Conservation (phyloP, 2,797 vertebrate genomes). For the Pteronotus mesoamericanus region DNA sequence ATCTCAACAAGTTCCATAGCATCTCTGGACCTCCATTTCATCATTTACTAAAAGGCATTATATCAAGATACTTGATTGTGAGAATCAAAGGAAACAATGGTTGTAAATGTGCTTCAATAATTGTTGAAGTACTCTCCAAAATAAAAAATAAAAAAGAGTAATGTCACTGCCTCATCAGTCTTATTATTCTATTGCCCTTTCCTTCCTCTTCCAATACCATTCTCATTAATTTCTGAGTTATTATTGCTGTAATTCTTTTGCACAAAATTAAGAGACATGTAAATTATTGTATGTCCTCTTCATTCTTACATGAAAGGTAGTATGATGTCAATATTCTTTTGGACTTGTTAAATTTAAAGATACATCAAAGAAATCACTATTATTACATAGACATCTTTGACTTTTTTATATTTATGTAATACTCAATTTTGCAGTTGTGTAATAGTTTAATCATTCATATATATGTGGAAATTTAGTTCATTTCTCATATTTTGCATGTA, state of each 20-base stretch:
- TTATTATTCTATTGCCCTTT: neutral
- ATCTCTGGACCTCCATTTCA: conserved; percentile 33
- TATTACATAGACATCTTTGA: neutral
- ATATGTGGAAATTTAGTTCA: neutral
- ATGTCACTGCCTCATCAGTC: neutral
- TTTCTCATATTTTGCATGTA: neutral
- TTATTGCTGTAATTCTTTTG: neutral
- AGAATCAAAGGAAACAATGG: conserved; percentile 4
- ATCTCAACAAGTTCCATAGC: neutral
- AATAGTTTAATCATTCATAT: neutral
- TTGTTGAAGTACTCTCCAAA: neutral
- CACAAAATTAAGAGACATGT: neutral
- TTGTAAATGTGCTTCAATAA: neutral
- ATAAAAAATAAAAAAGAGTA: too few species aligned
- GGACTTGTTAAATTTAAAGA: neutral
- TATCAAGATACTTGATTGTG: neutral
- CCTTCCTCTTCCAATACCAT: neutral
- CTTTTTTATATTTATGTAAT: neutral
- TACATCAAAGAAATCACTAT: neutral
- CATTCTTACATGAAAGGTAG: neutral
- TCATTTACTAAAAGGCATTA: conserved; percentile 14
- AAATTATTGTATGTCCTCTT: neutral
- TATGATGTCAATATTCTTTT: neutral
- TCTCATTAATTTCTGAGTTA: neutral
- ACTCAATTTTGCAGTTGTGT: neutral